These are phyloP conservation scores for Drosophila ezoana DNA, from an alignment of 2,888 invertebrate genomes.

Conservation along the genomic window DNA sequence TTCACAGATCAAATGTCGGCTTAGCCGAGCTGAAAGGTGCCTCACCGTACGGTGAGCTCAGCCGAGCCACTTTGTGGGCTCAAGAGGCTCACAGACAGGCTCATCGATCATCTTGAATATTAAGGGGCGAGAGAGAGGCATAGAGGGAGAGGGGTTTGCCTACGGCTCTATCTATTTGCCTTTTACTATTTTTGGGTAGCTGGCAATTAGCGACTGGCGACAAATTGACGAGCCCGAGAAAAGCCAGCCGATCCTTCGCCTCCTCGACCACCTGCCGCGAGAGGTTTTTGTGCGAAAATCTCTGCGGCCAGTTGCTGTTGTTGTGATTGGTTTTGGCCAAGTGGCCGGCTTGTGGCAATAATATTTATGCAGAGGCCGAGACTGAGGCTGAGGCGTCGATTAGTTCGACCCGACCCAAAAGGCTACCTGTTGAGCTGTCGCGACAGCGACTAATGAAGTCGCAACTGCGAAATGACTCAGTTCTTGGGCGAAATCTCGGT, in stretches of 20 bases:
- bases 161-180: slow-evolving; percentile 1
- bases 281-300: slow-evolving; percentile 71
- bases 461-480: slow-evolving; percentile 68
- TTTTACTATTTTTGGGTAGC: slow-evolving; percentile 12
- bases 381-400: slow-evolving; percentile 3
- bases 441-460: slow-evolving; percentile 55
- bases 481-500: slow-evolving; percentile 35
- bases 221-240: slow-evolving; percentile 59
- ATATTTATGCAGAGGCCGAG: slow-evolving; percentile 62
- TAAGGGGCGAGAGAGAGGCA: too few relatives aligned
- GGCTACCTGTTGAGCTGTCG: slow-evolving; percentile 50
- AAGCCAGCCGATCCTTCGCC: slow-evolving; percentile 14
- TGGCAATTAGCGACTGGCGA: slow-evolving; percentile 77
- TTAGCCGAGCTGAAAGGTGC: slow-evolving; percentile 36
- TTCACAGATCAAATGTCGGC: slow-evolving; percentile 44
- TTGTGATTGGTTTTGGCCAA: slow-evolving; percentile 43
- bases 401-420: not conserved
- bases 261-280: slow-evolving; percentile 67
- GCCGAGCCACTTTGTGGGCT: slow-evolving; percentile 15
- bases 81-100: slow-evolving; percentile 9
- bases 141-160: not conserved
- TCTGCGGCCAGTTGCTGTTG: slow-evolving; percentile 13
- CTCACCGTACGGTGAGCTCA: not conserved
- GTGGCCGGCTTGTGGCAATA: slow-evolving; percentile 69
- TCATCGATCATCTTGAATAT: slow-evolving; percentile 57